Evolutionary conservation across 2,113 vertebrate genomes (phyloP).

Genomic region (Nothocercus nigrocapillus): DNA sequence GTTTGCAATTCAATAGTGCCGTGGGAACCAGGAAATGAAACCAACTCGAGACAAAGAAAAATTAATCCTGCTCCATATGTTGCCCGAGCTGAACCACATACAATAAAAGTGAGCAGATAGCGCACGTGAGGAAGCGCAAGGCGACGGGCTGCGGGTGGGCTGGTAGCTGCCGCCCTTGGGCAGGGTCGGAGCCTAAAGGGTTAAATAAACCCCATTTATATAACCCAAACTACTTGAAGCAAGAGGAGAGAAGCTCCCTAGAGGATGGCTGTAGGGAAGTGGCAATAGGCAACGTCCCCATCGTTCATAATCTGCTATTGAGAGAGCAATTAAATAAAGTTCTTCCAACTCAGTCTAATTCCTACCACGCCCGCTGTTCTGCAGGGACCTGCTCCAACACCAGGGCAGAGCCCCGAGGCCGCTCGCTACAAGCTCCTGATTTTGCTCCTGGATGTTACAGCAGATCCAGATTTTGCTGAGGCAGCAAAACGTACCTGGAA

Average conservation of each 20-base stretch:
- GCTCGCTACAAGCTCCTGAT: background rate
- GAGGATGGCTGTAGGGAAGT: accelerated
- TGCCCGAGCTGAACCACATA: background rate
- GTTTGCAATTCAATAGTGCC: slow-evolving; percentile 27
- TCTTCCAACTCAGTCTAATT: background rate
- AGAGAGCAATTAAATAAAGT: background rate
- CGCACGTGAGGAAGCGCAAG: background rate
- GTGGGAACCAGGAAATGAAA: slow-evolving; percentile 64
- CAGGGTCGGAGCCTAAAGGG: background rate
- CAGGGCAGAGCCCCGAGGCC: too few species aligned
- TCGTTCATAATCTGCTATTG: background rate
- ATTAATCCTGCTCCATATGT: slow-evolving; percentile 48
- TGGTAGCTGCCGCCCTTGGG: background rate
- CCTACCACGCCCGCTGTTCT: background rate
- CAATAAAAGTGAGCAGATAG: background rate
- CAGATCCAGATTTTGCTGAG: background rate
- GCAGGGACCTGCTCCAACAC: background rate
- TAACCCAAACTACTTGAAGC: background rate
- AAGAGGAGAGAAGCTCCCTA: accelerated
- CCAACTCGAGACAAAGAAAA: slow-evolving; percentile 51
- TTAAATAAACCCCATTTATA: background rate
- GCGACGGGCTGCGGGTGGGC: background rate
- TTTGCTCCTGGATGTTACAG: accelerated
- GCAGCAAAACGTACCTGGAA: background rate
- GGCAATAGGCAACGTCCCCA: background rate